Conservation (phyloP, 2,113 vertebrate genomes). For the Pandion haliaetus region DNA sequence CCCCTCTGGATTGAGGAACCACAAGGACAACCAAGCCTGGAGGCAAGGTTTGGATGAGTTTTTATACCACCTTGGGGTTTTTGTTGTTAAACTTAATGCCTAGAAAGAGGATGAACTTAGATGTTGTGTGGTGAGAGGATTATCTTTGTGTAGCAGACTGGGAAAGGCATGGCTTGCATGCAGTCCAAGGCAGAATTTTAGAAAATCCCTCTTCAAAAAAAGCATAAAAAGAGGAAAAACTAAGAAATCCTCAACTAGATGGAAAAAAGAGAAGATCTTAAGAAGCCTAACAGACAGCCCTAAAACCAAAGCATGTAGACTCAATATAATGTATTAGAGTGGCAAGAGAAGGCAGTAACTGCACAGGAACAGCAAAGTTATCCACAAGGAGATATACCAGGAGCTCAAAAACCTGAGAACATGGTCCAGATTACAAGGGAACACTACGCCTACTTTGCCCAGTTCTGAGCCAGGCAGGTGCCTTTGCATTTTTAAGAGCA, state of each 20-base stretch:
- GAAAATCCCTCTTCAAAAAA: background rate
- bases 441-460: background rate
- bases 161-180: background rate
- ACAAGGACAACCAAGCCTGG: background rate
- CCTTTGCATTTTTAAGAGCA: background rate
- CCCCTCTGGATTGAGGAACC: background rate
- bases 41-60: background rate
- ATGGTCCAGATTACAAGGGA: background rate
- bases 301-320: background rate
- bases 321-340: background rate
- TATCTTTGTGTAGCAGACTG: background rate
- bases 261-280: background rate
- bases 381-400: background rate
- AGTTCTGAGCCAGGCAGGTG: background rate
- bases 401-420: background rate
- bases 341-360: background rate
- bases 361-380: background rate
- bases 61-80: background rate
- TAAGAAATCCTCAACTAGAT: background rate
- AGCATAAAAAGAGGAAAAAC: background rate
- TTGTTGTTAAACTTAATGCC: background rate
- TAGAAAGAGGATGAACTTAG: constrained; percentile 17
- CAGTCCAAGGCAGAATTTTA: background rate
- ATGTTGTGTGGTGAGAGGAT: background rate
- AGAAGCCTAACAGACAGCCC: background rate